Conservation (phyloP, 2,113 vertebrate species). For the Puffinus mauretanicus region DNA sequence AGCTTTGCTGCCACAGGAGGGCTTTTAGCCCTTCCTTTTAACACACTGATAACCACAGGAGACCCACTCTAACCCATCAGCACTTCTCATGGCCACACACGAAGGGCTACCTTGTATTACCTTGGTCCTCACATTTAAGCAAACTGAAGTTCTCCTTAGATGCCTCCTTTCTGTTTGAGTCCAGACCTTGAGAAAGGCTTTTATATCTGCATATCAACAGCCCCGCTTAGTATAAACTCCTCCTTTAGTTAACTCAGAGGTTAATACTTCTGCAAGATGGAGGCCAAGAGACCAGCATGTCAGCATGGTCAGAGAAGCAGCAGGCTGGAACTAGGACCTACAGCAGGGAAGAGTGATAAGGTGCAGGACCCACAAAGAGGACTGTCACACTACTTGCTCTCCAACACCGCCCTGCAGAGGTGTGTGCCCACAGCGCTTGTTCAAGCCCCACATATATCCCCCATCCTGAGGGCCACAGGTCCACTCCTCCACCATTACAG, state of each 20-base stretch:
- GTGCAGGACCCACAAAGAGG: background rate
- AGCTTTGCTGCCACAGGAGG: background rate
- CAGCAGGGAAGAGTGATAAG: background rate
- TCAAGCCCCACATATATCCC: no score
- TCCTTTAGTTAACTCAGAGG: background rate
- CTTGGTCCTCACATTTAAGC: background rate
- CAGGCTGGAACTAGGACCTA: background rate
- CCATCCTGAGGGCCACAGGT: background rate
- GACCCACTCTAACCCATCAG: background rate
- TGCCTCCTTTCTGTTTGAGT: background rate
- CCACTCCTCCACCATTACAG: background rate
- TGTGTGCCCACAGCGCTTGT: background rate
- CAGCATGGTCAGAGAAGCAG: background rate
- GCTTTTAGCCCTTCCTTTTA: background rate
- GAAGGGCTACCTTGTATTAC: background rate
- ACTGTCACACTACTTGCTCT: background rate
- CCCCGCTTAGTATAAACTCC: background rate
- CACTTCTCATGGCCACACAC: background rate
- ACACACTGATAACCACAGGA: background rate
- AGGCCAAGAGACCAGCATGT: background rate
- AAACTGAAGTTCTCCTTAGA: background rate
- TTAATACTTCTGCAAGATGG: background rate
- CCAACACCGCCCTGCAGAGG: background rate
- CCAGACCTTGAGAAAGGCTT: background rate
- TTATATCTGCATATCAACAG: background rate